These are phyloP conservation scores for Cryptophagus acutangulus DNA, from an alignment of 2,888 invertebrate genomes.

Conservation along the genomic window DNA sequence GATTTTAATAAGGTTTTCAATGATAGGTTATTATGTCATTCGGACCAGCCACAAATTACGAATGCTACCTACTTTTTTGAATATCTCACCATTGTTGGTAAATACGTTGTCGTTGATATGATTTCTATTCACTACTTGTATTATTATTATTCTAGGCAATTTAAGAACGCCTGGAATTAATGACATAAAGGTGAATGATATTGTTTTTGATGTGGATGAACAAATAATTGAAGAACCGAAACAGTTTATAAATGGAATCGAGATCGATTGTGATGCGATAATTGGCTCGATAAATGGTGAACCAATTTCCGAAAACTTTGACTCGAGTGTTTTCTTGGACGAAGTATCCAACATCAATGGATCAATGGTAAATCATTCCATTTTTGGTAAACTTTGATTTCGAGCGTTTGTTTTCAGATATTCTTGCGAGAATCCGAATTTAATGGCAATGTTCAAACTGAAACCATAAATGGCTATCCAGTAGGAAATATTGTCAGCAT, in stretches of 20 bases:
- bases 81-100: conserved; percentile 33
- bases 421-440: conserved; percentile 25
- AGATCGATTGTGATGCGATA: conserved; percentile 30
- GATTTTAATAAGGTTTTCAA: conserved; percentile 34
- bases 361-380: conserved; percentile 9
- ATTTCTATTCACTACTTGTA: background rate
- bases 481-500: conserved; percentile 32
- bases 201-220: conserved; percentile 37
- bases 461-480: conserved; percentile 38
- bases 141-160: conserved; percentile 26
- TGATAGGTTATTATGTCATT: conserved; percentile 32
- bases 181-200: conserved; percentile 33
- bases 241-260: conserved; percentile 32
- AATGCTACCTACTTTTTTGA: conserved; percentile 36
- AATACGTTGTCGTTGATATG: conserved; percentile 12
- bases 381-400: background rate
- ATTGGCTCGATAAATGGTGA: conserved; percentile 31
- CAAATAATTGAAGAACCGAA: conserved; percentile 37
- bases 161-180: conserved; percentile 35
- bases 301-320: conserved; percentile 26
- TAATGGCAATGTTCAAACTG: conserved; percentile 32
- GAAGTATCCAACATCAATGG: conserved; percentile 3
- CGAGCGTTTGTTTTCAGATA: conserved; percentile 28
- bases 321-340: conserved; percentile 23
- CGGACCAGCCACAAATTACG: conserved; percentile 30